Percentiles rank a stretch among this genome's conserved stretches.
Evolutionary conservation across 2,797 vertebrate genomes (phyloP).

Genomic region (Hypotaenidia philippensis): DNA sequence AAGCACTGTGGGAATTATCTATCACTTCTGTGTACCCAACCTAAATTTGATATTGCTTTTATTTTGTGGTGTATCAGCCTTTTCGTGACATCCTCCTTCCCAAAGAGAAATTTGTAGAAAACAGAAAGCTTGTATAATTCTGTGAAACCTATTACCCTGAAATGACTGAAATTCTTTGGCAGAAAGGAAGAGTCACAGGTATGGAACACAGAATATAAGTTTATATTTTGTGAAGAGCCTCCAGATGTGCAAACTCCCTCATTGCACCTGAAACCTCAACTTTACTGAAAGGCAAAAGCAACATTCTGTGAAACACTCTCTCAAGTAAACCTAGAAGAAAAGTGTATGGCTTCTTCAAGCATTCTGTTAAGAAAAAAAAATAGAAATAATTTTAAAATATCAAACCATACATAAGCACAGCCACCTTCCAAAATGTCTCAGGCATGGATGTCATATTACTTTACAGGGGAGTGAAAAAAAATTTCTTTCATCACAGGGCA

Average conservation of each 20-base stretch:
- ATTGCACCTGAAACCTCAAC: neutral
- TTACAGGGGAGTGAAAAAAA: neutral
- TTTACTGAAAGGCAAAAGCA: neutral
- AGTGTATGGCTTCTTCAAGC: neutral
- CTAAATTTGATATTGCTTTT: neutral
- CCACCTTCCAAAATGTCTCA: neutral
- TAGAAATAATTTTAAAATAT: neutral
- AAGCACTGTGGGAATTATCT: neutral
- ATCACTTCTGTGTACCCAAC: neutral
- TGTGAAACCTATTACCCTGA: neutral
- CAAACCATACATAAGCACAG: neutral
- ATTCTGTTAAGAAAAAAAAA: neutral
- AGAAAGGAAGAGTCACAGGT: neutral
- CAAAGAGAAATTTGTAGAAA: neutral
- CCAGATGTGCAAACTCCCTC: neutral
- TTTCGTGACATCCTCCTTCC: neutral
- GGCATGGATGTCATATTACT: neutral
- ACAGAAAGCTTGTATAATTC: neutral
- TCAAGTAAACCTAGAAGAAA: neutral
- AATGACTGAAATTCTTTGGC: neutral
- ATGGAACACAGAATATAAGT: rapidly evolving
- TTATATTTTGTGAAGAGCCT: neutral
- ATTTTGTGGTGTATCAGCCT: neutral
- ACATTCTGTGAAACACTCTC: neutral
- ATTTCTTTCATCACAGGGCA: neutral